These are phyloP conservation scores for Nothoprocta pentlandii DNA, from an alignment of 2,113 vertebrate genomes.

Conservation along the genomic window DNA sequence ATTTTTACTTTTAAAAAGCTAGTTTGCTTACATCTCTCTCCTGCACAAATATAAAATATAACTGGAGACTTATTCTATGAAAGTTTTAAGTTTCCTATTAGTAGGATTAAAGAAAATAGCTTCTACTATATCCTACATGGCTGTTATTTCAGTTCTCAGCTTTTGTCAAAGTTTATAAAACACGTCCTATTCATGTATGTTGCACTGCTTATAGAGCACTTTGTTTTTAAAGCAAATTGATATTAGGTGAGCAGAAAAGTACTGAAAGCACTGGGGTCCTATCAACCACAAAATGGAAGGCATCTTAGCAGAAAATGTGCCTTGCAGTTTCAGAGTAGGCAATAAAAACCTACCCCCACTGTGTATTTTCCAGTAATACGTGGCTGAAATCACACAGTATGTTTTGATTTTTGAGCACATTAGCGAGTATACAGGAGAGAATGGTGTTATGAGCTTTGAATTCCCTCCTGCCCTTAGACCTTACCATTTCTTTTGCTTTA, in stretches of 20 bases:
- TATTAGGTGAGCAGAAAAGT: background rate
- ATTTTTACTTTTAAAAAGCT: background rate
- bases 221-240: background rate
- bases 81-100: background rate
- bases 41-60: accelerated
- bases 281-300: accelerated
- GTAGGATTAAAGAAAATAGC: background rate
- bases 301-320: accelerated
- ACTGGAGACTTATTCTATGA: background rate
- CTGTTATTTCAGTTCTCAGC: background rate
- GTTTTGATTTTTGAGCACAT: accelerated
- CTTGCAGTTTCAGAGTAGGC: background rate
- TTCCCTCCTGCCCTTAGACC: accelerated
- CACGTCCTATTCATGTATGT: accelerated
- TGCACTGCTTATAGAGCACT: background rate
- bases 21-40: background rate
- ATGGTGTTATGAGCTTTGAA: accelerated
- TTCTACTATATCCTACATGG: background rate
- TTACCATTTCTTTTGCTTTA: accelerated
- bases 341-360: accelerated
- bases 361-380: accelerated
- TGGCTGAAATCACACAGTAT: accelerated
- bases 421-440: accelerated
- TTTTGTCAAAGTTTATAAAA: background rate
- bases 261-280: accelerated